These are phyloP conservation scores for Pao palembangensis DNA, from an alignment of 2,113 vertebrate species.

Conservation along the genomic window DNA sequence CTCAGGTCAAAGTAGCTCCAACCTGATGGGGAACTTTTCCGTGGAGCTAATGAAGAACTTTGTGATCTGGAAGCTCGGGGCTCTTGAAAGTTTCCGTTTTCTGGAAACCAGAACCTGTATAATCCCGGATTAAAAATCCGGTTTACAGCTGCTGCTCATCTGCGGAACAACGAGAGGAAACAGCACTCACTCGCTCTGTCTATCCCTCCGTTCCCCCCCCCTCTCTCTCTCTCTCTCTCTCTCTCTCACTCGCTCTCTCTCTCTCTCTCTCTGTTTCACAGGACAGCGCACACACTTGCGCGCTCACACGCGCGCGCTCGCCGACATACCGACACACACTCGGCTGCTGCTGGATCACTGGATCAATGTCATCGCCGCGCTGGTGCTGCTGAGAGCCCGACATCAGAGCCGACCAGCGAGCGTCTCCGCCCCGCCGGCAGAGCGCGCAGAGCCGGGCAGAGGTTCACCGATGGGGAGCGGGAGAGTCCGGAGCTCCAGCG, in stretches of 20 bases:
- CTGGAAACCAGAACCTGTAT: too few relatives aligned
- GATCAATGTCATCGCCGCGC: slow-evolving; percentile 58
- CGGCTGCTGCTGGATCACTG: slow-evolving; percentile 23
- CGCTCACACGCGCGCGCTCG: slow-evolving; percentile 24
- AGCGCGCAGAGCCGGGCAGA: slow-evolving; percentile 43
- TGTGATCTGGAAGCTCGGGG: too few relatives aligned
- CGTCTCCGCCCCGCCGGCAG: slow-evolving; percentile 8
- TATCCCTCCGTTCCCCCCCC: not conserved
- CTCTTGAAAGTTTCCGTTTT: too few relatives aligned
- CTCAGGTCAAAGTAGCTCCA: too few relatives aligned
- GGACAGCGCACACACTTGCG: slow-evolving; percentile 22
- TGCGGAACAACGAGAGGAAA: slow-evolving; percentile 6
- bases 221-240: not conserved
- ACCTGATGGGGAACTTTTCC: too few relatives aligned
- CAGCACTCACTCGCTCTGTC: not conserved
- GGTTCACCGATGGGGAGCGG: slow-evolving; percentile 71
- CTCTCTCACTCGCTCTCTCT: not conserved
- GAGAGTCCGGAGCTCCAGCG: slow-evolving; percentile 70
- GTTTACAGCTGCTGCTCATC: slow-evolving; percentile 3
- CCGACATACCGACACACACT: slow-evolving; percentile 60
- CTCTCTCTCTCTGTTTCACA: slow-evolving; percentile 5
- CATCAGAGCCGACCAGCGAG: too few relatives aligned
- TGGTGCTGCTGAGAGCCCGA: not conserved
- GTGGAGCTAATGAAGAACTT: too few relatives aligned
- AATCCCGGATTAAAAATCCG: not conserved